Evolutionary conservation across 2,888 invertebrate species (phyloP), one percentile per base, ranked within the genome.

Genomic region (Eupithecia dodoneata): DNA sequence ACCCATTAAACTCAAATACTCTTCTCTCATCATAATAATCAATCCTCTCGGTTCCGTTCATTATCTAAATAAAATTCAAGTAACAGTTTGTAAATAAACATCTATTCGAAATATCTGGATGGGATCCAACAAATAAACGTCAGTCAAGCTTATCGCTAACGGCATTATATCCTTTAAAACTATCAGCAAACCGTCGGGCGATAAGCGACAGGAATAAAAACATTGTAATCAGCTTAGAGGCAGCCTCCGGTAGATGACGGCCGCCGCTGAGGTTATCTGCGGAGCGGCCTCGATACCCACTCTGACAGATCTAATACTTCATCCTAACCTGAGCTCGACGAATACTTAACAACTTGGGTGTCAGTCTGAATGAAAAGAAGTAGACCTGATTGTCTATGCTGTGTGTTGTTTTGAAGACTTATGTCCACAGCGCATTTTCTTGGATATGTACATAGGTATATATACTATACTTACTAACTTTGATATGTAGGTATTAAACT

Each of bases 151-250:
- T 87, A 88, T 88, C 87, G 79, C 71, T 83, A 85, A 87, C 84
- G 83, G 80, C 81, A 84, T 86, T 83, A 83, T 84, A 85, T 85
- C 83, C 83, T 86, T 86, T 82, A 84, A 86, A 88, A 84, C 85
- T 88, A 87, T 87, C 87, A 86, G 81, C 82, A 79, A 82, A 81
- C 85, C 80, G 81, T 85, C 84, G 83, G 80, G 82, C 79, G 87
- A 87, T 87, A 87, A 85, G 81, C 80, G 82, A 82, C 77, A 80
- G 80, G 82, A 81, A 85, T 84, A 86, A 87, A 87, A 88, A 87
- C 87, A 85, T 77, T 83, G 85, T 89, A 89, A 90, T 90, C 89
- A 86, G 87, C 86, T 85, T 80, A 84, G 82, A 59, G 71, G 71
- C 76, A 18, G 18, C 45, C 30, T 63, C 63, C 63, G 63, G 63